Evolutionary conservation across 1,140 invertebrate genomes (phyloP).

Genomic region (Achroia grisella): DNA sequence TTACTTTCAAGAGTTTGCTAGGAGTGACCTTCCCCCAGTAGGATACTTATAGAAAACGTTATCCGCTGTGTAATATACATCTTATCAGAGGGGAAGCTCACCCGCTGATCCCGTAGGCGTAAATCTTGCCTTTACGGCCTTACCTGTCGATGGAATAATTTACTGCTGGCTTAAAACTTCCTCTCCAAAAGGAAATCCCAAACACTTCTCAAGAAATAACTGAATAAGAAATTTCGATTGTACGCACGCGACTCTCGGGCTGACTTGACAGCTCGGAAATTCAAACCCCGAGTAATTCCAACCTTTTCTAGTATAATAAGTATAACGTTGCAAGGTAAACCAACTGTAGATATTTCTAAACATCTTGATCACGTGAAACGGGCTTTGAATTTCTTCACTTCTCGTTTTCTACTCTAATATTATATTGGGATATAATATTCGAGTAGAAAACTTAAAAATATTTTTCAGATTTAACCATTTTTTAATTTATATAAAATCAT

Average conservation of each 20-base stretch:
- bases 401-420: too few species aligned
- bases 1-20: constrained; percentile 21
- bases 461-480: too few species aligned
- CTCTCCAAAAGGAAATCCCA: constrained; percentile 56
- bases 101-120: constrained; percentile 52
- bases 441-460: too few species aligned
- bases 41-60: constrained; percentile 43
- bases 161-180: constrained; percentile 69
- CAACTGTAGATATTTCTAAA: too few species aligned
- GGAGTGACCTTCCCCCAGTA: constrained; percentile 34
- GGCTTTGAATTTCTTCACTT: too few species aligned
- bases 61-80: constrained; percentile 58
- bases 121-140: constrained; percentile 70
- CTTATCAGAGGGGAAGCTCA: constrained; percentile 54
- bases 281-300: constrained; percentile 28
- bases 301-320: constrained; percentile 49
- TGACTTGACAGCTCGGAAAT: constrained; percentile 43
- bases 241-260: constrained; percentile 31
- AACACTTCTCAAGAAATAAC: constrained; percentile 69
- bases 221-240: constrained; percentile 66
- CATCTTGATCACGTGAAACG: too few species aligned
- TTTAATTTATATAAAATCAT: too few species aligned
- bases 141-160: constrained; percentile 72
- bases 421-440: too few species aligned
- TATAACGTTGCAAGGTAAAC: constrained; percentile 4